Evolutionary conservation across 2,797 vertebrate genomes (phyloP).

Genomic region (Oryzias sinensis): DNA sequence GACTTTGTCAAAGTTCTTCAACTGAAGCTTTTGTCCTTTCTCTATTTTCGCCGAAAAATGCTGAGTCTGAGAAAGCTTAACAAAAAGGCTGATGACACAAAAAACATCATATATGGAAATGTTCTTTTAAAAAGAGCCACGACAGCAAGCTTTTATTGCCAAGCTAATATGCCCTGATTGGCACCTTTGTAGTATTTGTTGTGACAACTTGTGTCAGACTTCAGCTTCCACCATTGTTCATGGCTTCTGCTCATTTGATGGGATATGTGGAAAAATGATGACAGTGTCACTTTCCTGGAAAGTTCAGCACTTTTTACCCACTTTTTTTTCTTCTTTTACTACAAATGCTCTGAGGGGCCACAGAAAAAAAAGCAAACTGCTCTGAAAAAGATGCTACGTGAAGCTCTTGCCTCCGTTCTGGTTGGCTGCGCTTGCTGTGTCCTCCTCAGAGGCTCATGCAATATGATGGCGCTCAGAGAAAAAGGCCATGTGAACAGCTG

Average conservation of each 20-base stretch:
- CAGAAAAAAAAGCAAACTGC: not conserved
- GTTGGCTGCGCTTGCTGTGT: too few relatives aligned
- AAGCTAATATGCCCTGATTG: not conserved
- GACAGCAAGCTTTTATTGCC: not conserved
- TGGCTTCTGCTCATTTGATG: not conserved
- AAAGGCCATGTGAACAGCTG: not conserved
- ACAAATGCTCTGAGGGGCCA: not conserved
- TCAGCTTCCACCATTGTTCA: not conserved
- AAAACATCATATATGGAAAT: too few relatives aligned
- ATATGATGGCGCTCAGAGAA: not conserved
- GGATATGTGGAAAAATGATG: not conserved
- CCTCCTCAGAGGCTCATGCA: not conserved
- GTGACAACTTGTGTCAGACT: slow-evolving; percentile 3
- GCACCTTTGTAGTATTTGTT: not conserved
- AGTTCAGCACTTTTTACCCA: slow-evolving; percentile 1
- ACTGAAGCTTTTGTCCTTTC: too few relatives aligned
- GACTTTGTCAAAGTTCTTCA: too few relatives aligned
- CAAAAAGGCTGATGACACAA: too few relatives aligned
- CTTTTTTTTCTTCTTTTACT: not conserved
- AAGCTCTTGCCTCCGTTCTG: not conserved
- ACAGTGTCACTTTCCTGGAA: not conserved
- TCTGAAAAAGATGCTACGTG: not conserved
- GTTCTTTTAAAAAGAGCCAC: not conserved
- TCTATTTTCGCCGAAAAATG: too few relatives aligned
- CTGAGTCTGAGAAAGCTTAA: too few relatives aligned